Conservation (phyloP, 2,888 invertebrate genomes). For the Lycia hirtaria region DNA sequence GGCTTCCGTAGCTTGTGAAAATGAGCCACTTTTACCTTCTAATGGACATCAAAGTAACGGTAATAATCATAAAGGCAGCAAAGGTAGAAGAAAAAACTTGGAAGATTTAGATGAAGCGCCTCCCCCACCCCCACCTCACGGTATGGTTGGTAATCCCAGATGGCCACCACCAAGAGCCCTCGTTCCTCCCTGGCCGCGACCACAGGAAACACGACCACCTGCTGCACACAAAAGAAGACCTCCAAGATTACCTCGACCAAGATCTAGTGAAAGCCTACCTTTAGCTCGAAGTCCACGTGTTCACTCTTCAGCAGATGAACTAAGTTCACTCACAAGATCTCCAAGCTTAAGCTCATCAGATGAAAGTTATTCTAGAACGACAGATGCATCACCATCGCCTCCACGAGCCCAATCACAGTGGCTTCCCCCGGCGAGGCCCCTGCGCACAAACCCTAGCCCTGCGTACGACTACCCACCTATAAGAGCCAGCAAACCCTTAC, state of each 20-base stretch:
- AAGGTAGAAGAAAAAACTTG: slow-evolving; percentile 70
- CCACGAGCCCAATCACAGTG: slow-evolving; percentile 81
- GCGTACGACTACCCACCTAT: slow-evolving; percentile 86
- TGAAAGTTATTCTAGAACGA: slow-evolving; percentile 93
- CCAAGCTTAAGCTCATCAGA: slow-evolving; percentile 94
- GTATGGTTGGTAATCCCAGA: slow-evolving; percentile 63
- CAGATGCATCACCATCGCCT: slow-evolving; percentile 88
- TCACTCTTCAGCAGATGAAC: slow-evolving; percentile 93
- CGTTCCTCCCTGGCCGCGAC: slow-evolving; percentile 88
- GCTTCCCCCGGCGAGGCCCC: slow-evolving; percentile 76
- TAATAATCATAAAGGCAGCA: slow-evolving; percentile 77
- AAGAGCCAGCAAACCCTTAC: slow-evolving; percentile 69
- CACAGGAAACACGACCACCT: slow-evolving; percentile 75
- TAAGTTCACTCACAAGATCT: slow-evolving; percentile 92
- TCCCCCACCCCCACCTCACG: slow-evolving; percentile 87
- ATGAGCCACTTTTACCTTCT: slow-evolving; percentile 84
- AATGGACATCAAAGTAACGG: slow-evolving; percentile 71
- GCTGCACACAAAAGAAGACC: slow-evolving; percentile 72
- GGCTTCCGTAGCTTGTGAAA: slow-evolving; percentile 85
- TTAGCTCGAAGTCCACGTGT: slow-evolving; percentile 86
- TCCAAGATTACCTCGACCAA: slow-evolving; percentile 86
- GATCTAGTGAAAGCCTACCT: slow-evolving; percentile 88
- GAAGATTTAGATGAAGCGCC: slow-evolving; percentile 78
- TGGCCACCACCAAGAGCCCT: slow-evolving; percentile 82
- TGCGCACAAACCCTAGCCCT: slow-evolving; percentile 83